Evolutionary conservation across 2,113 vertebrate species (phyloP).

Genomic region (Talpa occidentalis): DNA sequence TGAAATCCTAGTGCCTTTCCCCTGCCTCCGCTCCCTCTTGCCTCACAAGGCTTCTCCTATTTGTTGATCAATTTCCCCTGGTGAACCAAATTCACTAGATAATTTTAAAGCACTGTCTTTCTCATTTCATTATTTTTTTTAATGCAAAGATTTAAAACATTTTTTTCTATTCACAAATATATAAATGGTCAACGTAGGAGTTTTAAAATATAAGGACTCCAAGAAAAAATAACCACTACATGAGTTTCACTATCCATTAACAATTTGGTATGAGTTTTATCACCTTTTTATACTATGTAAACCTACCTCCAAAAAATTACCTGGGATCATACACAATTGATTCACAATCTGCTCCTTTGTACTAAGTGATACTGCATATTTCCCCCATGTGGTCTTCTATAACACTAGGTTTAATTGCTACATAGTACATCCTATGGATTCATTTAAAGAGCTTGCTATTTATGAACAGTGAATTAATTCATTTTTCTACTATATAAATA

Average conservation of each 20-base stretch:
- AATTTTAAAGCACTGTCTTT: not conserved
- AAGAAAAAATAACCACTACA: not conserved
- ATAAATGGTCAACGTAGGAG: conserved; percentile 9
- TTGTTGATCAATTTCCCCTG: not conserved
- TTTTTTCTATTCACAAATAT: not conserved
- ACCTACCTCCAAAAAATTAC: not conserved
- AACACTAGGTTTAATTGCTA: not conserved
- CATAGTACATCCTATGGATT: not conserved
- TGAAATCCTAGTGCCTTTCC: not conserved
- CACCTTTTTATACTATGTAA: not conserved
- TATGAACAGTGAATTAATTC: not conserved
- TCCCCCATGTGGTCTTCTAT: not conserved
- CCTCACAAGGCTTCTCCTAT: not conserved
- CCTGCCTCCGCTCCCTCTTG: not conserved
- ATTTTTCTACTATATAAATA: not conserved
- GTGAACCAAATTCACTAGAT: not conserved
- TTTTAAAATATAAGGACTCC: conserved; percentile 34
- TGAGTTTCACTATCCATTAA: not conserved
- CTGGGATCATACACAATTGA: not conserved
- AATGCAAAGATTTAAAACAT: not conserved
- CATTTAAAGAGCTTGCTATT: not conserved
- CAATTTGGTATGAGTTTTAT: not conserved
- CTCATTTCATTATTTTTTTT: not conserved
- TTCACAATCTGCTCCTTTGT: not conserved
- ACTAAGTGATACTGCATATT: not conserved